Percentiles rank a stretch among this genome's conserved stretches.
Evolutionary conservation across 1,140 invertebrate species (phyloP).

Genomic region (Drosophila ananassae): DNA sequence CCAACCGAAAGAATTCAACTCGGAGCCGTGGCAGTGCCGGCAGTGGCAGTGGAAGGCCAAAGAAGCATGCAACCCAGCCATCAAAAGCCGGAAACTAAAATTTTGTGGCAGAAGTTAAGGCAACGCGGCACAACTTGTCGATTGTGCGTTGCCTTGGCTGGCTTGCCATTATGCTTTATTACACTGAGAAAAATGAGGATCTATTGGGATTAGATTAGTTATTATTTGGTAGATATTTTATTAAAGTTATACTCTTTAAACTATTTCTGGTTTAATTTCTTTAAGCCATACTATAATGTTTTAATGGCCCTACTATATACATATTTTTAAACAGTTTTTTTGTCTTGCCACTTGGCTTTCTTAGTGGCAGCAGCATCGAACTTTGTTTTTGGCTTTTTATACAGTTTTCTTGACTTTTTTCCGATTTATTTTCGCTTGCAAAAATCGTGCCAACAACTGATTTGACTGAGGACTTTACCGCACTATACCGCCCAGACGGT

Average conservation of each 20-base stretch:
- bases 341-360: slow-evolving; percentile 2
- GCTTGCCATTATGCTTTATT: not conserved
- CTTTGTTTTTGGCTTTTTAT: slow-evolving; percentile 58
- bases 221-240: too few relatives aligned
- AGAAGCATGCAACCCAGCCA: slow-evolving; percentile 53
- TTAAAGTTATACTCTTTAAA: too few relatives aligned
- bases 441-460: slow-evolving; percentile 76
- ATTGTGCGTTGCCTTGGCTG: slow-evolving; percentile 57
- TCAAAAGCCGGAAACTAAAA: slow-evolving; percentile 80
- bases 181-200: slow-evolving; percentile 1
- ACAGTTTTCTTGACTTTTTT: slow-evolving; percentile 29
- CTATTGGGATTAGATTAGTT: too few relatives aligned
- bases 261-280: not conserved
- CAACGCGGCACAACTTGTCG: slow-evolving; percentile 74
- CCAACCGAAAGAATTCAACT: slow-evolving; percentile 43
- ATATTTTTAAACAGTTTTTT: not conserved
- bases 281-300: not conserved
- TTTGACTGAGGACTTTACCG: slow-evolving; percentile 71
- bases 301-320: not conserved
- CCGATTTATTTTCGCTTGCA: slow-evolving; percentile 52
- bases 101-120: slow-evolving; percentile 76
- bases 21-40: slow-evolving; percentile 20
- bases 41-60: slow-evolving; percentile 40
- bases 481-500: slow-evolving; percentile 19
- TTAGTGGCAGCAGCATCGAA: slow-evolving; percentile 53